Evolutionary conservation across 2,888 invertebrate genomes (phyloP), one percentile per base, ranked within the genome.

Genomic region (Erebia ligea): DNA sequence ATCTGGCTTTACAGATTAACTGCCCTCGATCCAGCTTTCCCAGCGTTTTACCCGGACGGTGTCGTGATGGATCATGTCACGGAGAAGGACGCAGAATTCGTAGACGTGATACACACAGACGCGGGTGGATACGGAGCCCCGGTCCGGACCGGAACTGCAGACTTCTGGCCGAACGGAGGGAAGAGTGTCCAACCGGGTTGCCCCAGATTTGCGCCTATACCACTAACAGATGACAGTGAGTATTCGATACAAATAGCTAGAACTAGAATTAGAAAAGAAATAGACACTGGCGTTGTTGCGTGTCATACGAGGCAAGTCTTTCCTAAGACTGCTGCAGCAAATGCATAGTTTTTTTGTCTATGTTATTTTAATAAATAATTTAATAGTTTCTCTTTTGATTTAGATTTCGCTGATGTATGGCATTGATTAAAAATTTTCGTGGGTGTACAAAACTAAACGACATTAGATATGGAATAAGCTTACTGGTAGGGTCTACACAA

Each of bases 21-120:
- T 75, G 95, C 93, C 1, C 86, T 95, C 71, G 95, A 95, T 80
- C 95, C 95, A 17, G 95, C 95, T 11, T 95, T 95, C 80, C 95
- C 95, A 48, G 89, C 91, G 9, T 95, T 95, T 80, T 95, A 95
- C 77, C 92, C 93, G 1, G 92, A 91, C 54, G 91, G 91, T 1
- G 85, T 92, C 62, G 81, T 92, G 69, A 88, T 91, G 89, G 91
- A 91, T 15, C 95, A 94, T 76, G 82, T 95, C 13, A 88, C 78
- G 54, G 89, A 90, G 2, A 86, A 85, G 1, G 95, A 95, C 80
- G 95, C 95, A 0, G 93, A 94, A 64, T 95, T 95, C 59, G 95
- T 95, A 1, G 95, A 96, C 82, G 94, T 96, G 6, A 96, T 96
- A 71, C 96, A 96, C 80, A 95, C 96, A 0, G 95, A 96, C 76